Conservation (phyloP, 2,113 vertebrate genomes). For the Agapornis roseicollis region DNA sequence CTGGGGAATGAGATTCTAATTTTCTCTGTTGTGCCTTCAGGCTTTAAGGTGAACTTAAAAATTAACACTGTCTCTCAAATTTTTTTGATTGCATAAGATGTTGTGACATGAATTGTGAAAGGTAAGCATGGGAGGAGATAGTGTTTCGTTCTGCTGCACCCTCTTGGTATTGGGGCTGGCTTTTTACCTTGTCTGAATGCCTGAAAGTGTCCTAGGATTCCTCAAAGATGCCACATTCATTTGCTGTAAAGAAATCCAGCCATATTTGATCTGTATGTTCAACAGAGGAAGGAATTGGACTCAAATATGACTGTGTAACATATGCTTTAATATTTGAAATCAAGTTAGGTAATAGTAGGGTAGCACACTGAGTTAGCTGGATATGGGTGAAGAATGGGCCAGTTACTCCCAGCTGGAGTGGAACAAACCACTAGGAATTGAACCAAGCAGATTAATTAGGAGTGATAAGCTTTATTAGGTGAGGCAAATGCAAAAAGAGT, state of each 20-base stretch:
- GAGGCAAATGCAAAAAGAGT: not conserved
- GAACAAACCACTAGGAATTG: not conserved
- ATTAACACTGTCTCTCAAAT: accelerated
- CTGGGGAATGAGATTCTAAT: not conserved
- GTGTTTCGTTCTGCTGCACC: not conserved
- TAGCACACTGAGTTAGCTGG: not conserved
- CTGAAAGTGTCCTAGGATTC: not conserved
- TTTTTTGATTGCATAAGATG: not conserved
- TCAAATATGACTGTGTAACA: not conserved
- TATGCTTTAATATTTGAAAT: not conserved
- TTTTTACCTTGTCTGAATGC: not conserved
- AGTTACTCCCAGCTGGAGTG: not conserved
- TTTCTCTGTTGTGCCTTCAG: not conserved
- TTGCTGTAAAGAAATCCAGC: not conserved
- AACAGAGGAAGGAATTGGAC: not conserved
- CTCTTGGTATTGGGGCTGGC: not conserved
- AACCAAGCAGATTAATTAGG: not conserved
- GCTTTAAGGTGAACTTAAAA: not conserved
- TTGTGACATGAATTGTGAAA: not conserved
- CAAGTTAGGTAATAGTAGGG: not conserved
- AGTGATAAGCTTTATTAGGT: not conserved
- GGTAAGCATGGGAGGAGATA: not conserved
- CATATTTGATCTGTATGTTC: not conserved
- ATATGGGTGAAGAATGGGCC: not conserved
- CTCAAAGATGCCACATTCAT: accelerated